Conservation (phyloP, 2,797 vertebrate species). For the Sebastiscus tertius region DNA sequence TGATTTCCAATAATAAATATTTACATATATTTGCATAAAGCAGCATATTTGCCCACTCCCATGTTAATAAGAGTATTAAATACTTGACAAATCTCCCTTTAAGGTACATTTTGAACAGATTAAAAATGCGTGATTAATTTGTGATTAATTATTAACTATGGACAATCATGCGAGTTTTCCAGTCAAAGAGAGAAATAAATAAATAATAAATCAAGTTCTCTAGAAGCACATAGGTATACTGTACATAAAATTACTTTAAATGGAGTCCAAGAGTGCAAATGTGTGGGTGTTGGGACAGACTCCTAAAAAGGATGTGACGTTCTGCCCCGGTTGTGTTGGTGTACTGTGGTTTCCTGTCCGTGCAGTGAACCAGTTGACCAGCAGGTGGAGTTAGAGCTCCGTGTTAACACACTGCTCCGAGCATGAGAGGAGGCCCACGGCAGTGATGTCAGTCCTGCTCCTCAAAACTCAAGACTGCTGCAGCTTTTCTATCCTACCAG, state of each 20-base stretch:
- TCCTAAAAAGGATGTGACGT: neutral
- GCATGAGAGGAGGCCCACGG: too few species aligned
- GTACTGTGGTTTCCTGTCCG: neutral
- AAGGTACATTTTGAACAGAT: too few species aligned
- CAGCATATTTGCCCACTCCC: too few species aligned
- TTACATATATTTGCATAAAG: too few species aligned
- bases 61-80: too few species aligned
- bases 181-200: neutral
- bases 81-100: too few species aligned
- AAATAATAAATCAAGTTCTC: neutral
- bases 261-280: neutral
- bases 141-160: too few species aligned
- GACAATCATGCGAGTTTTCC: neutral
- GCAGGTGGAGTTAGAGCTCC: slow-evolving; percentile 70
- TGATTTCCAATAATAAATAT: too few species aligned
- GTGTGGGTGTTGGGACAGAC: too few species aligned
- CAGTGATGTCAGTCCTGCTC: neutral
- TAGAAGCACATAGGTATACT: neutral
- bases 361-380: slow-evolving; percentile 51
- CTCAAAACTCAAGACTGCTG: neutral
- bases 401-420: neutral
- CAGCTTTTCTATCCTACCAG: neutral
- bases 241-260: neutral
- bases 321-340: neutral
- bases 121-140: too few species aligned